These are phyloP conservation scores for Caenorhabditis zanzibari DNA, from an alignment of 2,888 invertebrate genomes.

Conservation along the genomic window DNA sequence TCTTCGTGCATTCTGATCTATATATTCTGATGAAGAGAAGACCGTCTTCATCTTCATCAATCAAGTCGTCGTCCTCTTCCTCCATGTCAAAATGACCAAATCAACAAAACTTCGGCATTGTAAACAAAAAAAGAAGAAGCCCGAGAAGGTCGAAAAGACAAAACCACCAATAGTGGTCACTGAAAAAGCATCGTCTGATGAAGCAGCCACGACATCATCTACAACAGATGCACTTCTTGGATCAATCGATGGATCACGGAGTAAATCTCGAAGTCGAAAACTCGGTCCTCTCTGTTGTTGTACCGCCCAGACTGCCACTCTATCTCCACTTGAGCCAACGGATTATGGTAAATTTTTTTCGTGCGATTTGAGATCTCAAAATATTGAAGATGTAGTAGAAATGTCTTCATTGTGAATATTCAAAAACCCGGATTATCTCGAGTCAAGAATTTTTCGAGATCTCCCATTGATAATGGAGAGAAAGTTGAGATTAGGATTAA, in stretches of 20 bases:
- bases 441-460: not conserved
- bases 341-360: conserved; percentile 54
- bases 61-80: not conserved
- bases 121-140: conserved; percentile 41
- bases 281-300: conserved; percentile 38
- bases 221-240: conserved; percentile 22
- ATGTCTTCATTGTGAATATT: not conserved
- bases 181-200: conserved; percentile 21
- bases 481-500: conserved; percentile 7
- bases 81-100: conserved; percentile 50
- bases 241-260: conserved; percentile 17
- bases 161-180: conserved; percentile 11
- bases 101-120: conserved; percentile 62
- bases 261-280: conserved; percentile 16
- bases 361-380: not conserved
- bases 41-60: conserved; percentile 16
- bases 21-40: conserved; percentile 40
- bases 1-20: conserved; percentile 13
- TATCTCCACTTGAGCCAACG: conserved; percentile 34
- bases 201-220: conserved; percentile 29
- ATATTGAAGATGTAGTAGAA: not conserved
- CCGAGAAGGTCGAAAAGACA: conserved; percentile 14
- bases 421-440: conserved; percentile 11
- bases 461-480: not conserved
- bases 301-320: conserved; percentile 27